Percentiles rank a stretch among this genome's conserved stretches.
Conservation (phyloP, 2,797 vertebrate genomes). For the Eulemur coronatus region DNA sequence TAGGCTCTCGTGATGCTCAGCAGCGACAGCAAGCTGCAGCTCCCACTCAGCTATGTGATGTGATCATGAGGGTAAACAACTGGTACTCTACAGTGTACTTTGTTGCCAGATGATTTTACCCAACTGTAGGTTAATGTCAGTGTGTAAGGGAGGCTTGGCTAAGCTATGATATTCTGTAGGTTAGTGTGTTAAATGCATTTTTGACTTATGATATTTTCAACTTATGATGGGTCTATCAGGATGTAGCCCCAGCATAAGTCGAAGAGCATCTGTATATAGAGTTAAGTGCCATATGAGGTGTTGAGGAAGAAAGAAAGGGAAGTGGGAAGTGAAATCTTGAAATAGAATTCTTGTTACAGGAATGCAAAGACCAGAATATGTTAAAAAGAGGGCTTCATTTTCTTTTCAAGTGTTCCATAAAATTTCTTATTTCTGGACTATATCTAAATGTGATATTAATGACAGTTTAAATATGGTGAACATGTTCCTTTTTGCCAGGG, state of each 20-base stretch:
- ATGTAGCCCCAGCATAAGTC: background rate
- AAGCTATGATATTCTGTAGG: background rate
- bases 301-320: background rate
- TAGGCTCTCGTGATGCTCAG: no score
- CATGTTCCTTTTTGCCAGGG: background rate
- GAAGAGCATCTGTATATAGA: background rate
- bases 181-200: background rate
- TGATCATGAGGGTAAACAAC: background rate
- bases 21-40: background rate
- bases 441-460: conserved; percentile 2
- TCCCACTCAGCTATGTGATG: background rate
- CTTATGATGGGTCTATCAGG: background rate
- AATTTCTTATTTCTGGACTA: background rate
- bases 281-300: background rate
- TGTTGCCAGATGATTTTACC: background rate
- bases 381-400: background rate
- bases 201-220: background rate
- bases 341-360: conserved; percentile 33
- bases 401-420: background rate
- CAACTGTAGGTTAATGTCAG: background rate
- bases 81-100: background rate
- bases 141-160: background rate
- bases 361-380: conserved; percentile 28
- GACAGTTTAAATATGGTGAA: background rate
- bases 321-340: conserved; percentile 28